These are phyloP conservation scores for Hoplostethus mediterraneus DNA, from an alignment of 2,797 vertebrate genomes.

Conservation along the genomic window DNA sequence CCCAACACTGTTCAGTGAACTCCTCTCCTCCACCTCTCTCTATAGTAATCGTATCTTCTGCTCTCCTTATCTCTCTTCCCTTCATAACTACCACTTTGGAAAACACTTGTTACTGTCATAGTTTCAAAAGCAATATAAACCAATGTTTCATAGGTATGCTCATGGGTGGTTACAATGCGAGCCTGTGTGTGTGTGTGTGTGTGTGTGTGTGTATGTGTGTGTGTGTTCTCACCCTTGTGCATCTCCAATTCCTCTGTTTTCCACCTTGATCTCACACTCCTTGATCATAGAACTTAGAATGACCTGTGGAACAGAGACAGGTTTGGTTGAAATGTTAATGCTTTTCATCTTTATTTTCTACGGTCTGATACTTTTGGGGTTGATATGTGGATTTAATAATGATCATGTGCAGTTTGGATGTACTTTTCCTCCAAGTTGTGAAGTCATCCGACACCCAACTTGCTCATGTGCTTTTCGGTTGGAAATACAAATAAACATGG, in stretches of 20 bases:
- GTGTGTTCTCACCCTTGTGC: conserved; percentile 91
- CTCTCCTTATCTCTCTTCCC: background rate
- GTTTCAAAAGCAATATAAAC: background rate
- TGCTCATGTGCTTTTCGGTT: no score
- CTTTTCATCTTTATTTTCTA: no score
- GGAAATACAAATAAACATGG: no score
- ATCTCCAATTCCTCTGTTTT: conserved; percentile 95
- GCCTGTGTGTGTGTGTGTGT: conserved; percentile 1
- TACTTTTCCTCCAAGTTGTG: no score
- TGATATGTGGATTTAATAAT: background rate
- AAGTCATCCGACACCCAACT: no score
- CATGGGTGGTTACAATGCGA: no score
- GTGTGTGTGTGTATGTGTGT: background rate
- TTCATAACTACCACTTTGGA: conserved; percentile 12
- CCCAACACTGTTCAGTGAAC: conserved; percentile 29
- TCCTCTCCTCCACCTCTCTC: conserved; percentile 13
- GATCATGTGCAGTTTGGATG: background rate
- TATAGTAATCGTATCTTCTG: background rate
- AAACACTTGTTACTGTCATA: background rate
- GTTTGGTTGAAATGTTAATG: background rate
- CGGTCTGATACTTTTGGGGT: no score
- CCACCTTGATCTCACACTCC: conserved; percentile 99
- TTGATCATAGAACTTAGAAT: conserved; percentile 99
- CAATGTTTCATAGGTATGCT: background rate
- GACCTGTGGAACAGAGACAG: conserved; percentile 83